Conservation (phyloP, 2,113 vertebrate species). For the Pseudopodoces humilis region DNA sequence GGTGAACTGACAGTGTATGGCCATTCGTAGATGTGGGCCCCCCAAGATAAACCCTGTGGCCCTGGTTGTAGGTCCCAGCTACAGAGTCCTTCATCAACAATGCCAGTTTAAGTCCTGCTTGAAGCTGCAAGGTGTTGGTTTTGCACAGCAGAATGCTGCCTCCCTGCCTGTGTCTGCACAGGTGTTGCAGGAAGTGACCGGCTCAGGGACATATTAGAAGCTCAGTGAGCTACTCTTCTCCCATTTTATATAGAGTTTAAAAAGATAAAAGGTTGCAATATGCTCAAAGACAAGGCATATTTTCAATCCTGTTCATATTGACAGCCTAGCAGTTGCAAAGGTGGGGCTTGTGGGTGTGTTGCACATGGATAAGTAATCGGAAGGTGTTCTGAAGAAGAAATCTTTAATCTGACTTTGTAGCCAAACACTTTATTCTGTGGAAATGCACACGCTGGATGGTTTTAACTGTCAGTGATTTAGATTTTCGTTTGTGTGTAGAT, state of each 20-base stretch:
- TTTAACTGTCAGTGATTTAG: background rate
- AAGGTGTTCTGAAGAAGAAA: slow-evolving; percentile 1
- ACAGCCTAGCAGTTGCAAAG: background rate
- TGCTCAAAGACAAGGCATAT: background rate
- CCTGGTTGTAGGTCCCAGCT: background rate
- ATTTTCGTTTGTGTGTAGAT: background rate
- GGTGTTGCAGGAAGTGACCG: background rate
- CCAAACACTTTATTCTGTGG: background rate
- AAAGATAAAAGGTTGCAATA: background rate
- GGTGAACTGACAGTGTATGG: background rate
- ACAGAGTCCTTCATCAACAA: background rate
- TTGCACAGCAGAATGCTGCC: background rate
- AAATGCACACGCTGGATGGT: background rate
- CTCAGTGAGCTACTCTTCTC: background rate
- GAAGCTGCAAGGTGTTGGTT: background rate
- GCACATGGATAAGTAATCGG: background rate
- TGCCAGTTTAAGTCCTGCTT: background rate
- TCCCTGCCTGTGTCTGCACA: background rate
- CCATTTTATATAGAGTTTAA: background rate
- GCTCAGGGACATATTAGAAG: background rate
- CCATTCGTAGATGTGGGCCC: background rate
- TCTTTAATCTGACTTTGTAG: background rate
- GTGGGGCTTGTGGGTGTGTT: background rate
- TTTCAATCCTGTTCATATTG: background rate
- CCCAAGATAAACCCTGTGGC: background rate